Base-by-base conservation (phyloP, 2,113 vertebrate genomes). In the Struthio camelus region DNA sequence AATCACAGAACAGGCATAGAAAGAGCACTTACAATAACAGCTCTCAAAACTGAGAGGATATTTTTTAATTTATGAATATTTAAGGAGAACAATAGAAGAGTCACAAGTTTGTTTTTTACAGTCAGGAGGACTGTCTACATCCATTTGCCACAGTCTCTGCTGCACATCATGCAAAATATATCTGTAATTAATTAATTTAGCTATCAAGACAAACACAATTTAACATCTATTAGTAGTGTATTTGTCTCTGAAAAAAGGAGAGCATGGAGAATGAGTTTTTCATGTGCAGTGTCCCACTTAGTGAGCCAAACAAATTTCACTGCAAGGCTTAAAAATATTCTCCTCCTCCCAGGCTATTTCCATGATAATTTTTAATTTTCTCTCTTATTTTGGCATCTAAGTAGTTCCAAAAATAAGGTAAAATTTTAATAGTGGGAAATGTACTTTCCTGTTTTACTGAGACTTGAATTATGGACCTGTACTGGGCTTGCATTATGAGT, bases 21-120 rank as follows among this genome's bases (percentile, higher is more conserved):
- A 94, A 89, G 59, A 81, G 46, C 88, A 76, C 83, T 96, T 93
- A 54, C 24, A 89, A 40, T 65, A 91, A 92, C 24, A 87, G 56
- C n/a, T 44, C 62, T 89, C 54, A 50, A 85, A 83, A 91, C 54
- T 53, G 3, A 58, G 83, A 87, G 36, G 34, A 8, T 75, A 64
- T 69, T 94, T 91, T 78, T 87, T 89, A 54, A 90, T 84, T 32
- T 85, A 58, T 80, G 91, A 91, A 85, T 73, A 85, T 58, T 81
- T 80, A 44, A 89, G 61, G 69, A 80, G 24, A 78, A 32, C 28
- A 80, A 77, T 36, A 23, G 2, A 17, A 53, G 8, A 95, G 36
- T 22, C 62, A 61, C 20, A 67, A 30, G 25, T 85, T 36, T 36
- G 67, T 32, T 32, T 28, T 85, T 69, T 66, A 79, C 85, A 65